Evolutionary conservation across 2,113 vertebrate genomes (phyloP).

Genomic region (Ciconia stormi): DNA sequence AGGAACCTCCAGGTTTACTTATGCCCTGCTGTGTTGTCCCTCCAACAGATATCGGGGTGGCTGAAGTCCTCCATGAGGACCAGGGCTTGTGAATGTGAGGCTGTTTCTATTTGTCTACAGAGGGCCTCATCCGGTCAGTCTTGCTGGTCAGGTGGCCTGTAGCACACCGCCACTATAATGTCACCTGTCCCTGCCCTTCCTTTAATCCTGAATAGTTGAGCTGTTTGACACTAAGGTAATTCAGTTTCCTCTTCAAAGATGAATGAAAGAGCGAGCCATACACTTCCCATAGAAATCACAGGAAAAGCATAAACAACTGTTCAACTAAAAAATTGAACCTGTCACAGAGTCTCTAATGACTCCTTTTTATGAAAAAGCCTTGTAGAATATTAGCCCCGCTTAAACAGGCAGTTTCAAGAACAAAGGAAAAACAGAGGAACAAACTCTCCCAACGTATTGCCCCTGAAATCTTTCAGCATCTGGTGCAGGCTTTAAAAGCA

Average conservation of each 20-base stretch:
- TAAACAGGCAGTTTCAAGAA: not conserved
- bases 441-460: not conserved
- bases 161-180: too few relatives aligned
- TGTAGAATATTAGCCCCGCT: not conserved
- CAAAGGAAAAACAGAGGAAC: not conserved
- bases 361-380: not conserved
- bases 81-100: too few relatives aligned
- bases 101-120: too few relatives aligned
- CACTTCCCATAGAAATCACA: not conserved
- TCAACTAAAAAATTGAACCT: slow-evolving; percentile 8
- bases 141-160: too few relatives aligned
- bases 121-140: too few relatives aligned
- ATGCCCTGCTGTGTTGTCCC: too few relatives aligned
- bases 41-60: too few relatives aligned
- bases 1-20: too few relatives aligned
- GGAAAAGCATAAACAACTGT: not conserved
- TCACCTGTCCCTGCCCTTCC: too few relatives aligned
- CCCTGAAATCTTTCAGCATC: not conserved
- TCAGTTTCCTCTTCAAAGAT: not conserved
- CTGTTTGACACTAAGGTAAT: slow-evolving; percentile 28
- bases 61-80: too few relatives aligned
- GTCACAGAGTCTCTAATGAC: not conserved
- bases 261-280: not conserved
- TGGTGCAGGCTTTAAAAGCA: not conserved
- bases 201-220: not conserved